Conservation (phyloP, 2,797 vertebrate species). For the Apogon hyalosoma region DNA sequence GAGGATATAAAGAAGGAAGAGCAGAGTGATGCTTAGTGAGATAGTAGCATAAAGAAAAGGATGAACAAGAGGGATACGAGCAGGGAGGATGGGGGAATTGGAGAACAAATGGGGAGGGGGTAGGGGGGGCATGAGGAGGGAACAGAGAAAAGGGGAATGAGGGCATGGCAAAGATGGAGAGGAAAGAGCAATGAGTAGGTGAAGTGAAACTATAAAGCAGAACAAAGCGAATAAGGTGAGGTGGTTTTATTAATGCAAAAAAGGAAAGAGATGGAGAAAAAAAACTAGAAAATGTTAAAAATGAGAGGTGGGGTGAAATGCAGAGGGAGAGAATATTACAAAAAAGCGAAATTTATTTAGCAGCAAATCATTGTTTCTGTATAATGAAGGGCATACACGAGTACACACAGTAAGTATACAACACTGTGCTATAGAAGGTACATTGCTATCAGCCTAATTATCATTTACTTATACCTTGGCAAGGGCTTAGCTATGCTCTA, state of each 20-base stretch:
- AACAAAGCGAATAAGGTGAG: slow-evolving; percentile 41
- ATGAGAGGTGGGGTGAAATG: slow-evolving; percentile 12
- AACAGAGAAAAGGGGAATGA: slow-evolving; percentile 35
- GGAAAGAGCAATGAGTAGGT: slow-evolving; percentile 23
- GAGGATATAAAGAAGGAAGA: neutral
- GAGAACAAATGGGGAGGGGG: slow-evolving; percentile 19
- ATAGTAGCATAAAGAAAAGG: slow-evolving; percentile 35
- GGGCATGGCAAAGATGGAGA: slow-evolving; percentile 31
- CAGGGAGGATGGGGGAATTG: slow-evolving; percentile 21
- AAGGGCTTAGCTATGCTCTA: slow-evolving; percentile 20
- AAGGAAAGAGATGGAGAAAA: slow-evolving; percentile 22
- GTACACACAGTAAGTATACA: slow-evolving; percentile 24
- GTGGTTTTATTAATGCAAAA: slow-evolving; percentile 35
- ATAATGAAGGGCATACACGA: slow-evolving; percentile 30
- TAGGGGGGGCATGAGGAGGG: slow-evolving; percentile 29
- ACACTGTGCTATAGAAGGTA: slow-evolving; percentile 28
- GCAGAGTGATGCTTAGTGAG: slow-evolving; percentile 14
- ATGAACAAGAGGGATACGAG: slow-evolving; percentile 41
- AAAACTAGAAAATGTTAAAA: slow-evolving; percentile 34
- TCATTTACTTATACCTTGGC: slow-evolving; percentile 64
- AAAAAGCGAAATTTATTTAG: neutral
- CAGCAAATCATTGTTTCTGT: slow-evolving; percentile 1
- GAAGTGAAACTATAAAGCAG: slow-evolving; percentile 21
- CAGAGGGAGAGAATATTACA: slow-evolving; percentile 23
- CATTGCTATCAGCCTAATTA: slow-evolving; percentile 60